Percentiles rank a stretch among this genome's conserved stretches.
Evolutionary conservation across 1,140 invertebrate genomes (phyloP).

Genomic region (Hyposmocoma kahamanoa): DNA sequence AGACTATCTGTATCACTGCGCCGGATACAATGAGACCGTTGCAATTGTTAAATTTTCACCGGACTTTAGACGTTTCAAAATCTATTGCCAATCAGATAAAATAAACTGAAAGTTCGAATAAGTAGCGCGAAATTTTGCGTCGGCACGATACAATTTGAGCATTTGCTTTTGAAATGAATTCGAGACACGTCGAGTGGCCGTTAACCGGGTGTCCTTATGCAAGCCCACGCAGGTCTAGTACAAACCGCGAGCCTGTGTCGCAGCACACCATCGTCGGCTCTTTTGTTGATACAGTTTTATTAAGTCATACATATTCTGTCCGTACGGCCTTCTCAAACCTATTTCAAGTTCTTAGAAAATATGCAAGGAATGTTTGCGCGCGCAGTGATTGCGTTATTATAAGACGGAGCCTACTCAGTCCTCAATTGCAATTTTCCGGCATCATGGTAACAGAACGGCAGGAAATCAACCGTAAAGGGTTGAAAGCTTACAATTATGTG

Average conservation of each 20-base stretch:
- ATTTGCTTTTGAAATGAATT: conserved; percentile 35
- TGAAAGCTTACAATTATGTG: too few relatives aligned
- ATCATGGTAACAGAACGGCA: too few relatives aligned
- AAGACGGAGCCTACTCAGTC: too few relatives aligned
- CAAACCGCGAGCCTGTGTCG: conserved; percentile 16
- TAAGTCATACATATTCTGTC: conserved; percentile 18
- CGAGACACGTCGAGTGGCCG: conserved; percentile 35
- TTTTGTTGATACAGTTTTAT: conserved; percentile 4
- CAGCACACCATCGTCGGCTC: not conserved
- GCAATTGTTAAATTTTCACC: not conserved
- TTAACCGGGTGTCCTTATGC: conserved; percentile 43
- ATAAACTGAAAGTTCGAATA: too few relatives aligned
- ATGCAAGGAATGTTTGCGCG: too few relatives aligned
- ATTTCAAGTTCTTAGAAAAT: too few relatives aligned
- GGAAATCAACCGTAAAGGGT: too few relatives aligned
- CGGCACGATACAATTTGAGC: conserved; percentile 8
- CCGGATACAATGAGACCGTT: conserved; percentile 11
- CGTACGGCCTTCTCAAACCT: too few relatives aligned
- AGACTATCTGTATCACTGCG: conserved; percentile 17
- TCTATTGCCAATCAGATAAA: not conserved
- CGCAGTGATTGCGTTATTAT: too few relatives aligned
- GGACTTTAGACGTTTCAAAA: conserved; percentile 13
- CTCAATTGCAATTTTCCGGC: too few relatives aligned
- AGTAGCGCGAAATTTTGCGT: not conserved
- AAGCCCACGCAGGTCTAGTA: conserved; percentile 43